Percentiles rank a stretch among this genome's conserved stretches.
phyloP scores from a whole-genome alignment of 2,888 invertebrate genomes.

The Xestobium rufovillosum region DNA sequence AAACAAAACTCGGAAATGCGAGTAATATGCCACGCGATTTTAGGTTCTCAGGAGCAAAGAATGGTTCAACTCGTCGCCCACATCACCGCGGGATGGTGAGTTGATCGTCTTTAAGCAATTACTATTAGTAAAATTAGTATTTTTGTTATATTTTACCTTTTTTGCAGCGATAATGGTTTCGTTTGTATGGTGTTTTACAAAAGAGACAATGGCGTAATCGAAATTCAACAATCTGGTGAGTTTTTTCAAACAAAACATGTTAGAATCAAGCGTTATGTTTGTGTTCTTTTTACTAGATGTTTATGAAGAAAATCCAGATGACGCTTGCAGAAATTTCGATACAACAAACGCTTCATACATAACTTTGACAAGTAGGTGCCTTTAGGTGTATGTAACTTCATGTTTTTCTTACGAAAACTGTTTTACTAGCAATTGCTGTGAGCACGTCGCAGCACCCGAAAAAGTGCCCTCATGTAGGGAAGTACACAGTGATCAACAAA shows the following conservation, averaged over 20 bases:
- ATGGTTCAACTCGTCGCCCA: conserved; percentile 65
- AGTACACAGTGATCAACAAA: conserved; percentile 51
- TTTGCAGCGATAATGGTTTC: conserved; percentile 68
- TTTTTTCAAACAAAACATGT: not conserved
- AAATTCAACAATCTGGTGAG: conserved; percentile 57
- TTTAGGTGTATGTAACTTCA: not conserved
- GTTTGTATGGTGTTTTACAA: conserved; percentile 69
- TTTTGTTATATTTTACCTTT: conserved; percentile 18
- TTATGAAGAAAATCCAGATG: conserved; percentile 53
- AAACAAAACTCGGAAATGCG: conserved; percentile 47
- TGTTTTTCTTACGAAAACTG: too few species aligned
- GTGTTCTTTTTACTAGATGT: conserved; percentile 27
- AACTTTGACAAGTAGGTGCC: conserved; percentile 59
- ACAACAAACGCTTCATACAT: conserved; percentile 49
- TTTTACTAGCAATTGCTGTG: not conserved
- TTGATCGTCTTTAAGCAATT: conserved; percentile 15
- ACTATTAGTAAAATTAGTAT: conserved; percentile 5
- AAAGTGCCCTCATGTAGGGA: conserved; percentile 62
- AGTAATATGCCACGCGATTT: conserved; percentile 55
- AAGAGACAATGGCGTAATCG: conserved; percentile 63
- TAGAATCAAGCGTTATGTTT: not conserved
- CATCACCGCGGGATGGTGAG: conserved; percentile 70
- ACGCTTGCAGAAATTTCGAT: conserved; percentile 56
- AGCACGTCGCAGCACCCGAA: conserved; percentile 51
- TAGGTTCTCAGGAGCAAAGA: conserved; percentile 51